These are phyloP conservation scores for Rallus crepitans DNA, from an alignment of 2,797 vertebrate genomes.

Conservation along the genomic window DNA sequence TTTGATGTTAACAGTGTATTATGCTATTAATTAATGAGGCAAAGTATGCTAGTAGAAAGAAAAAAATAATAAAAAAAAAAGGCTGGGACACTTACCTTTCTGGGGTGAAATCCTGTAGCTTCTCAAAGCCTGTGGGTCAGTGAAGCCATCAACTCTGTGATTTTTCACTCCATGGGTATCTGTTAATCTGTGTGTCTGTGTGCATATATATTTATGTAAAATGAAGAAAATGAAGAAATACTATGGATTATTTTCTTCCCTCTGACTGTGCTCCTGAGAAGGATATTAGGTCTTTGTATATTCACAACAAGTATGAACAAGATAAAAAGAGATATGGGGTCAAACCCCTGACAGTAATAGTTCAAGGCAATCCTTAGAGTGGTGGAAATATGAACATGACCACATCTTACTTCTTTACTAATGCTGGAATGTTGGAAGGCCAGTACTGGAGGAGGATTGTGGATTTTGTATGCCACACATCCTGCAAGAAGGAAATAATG, in stretches of 20 bases:
- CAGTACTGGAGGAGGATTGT: background rate
- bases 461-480: background rate
- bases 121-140: background rate
- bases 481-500: background rate
- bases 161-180: background rate
- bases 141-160: background rate
- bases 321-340: background rate
- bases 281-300: background rate
- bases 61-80: background rate
- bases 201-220: accelerated
- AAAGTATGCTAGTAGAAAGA: background rate
- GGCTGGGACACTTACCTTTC: background rate
- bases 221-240: background rate
- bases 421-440: background rate
- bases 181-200: background rate
- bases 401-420: background rate
- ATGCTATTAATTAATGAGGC: background rate
- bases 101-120: background rate
- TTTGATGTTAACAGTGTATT: background rate
- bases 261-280: background rate
- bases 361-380: background rate
- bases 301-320: background rate
- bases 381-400: background rate
- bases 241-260: background rate
- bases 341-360: background rate